These are phyloP conservation scores for Eulacestoma nigropectus DNA, from an alignment of 2,113 vertebrate genomes.

Conservation along the genomic window DNA sequence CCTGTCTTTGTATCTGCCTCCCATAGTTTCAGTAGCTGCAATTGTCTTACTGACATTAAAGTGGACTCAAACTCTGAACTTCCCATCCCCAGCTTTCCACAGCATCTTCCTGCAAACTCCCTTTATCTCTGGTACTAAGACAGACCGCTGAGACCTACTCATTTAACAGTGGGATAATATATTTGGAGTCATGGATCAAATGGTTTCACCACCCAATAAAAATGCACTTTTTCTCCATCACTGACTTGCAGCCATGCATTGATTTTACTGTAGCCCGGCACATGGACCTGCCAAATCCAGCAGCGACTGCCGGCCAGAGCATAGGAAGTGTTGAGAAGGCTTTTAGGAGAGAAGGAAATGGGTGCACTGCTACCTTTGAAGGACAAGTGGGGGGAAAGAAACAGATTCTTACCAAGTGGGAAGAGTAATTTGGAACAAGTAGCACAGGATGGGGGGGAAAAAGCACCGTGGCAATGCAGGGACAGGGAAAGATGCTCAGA, in stretches of 20 bases:
- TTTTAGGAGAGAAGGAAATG: neutral
- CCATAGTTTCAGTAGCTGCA: neutral
- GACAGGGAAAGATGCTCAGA: neutral
- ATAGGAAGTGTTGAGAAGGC: neutral
- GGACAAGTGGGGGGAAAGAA: neutral
- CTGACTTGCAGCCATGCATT: neutral
- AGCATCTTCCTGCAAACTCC: neutral
- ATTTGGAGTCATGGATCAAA: neutral
- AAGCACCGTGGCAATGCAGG: neutral
- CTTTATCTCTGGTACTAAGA: neutral
- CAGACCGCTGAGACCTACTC: neutral
- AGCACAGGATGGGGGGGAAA: fast-evolving
- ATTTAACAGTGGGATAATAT: neutral
- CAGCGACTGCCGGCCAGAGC: neutral
- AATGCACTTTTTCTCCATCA: neutral
- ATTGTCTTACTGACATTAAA: neutral
- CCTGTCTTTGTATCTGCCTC: neutral
- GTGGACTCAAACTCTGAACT: neutral
- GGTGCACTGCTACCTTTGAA: neutral
- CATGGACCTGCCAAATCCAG: neutral
- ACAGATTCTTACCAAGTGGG: neutral
- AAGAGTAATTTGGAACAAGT: neutral
- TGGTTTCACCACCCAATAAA: neutral
- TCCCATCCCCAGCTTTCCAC: neutral
- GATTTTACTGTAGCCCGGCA: neutral